Evolutionary conservation across 1,140 invertebrate genomes (phyloP).

Genomic region (Trypoxylus dichotomus): DNA sequence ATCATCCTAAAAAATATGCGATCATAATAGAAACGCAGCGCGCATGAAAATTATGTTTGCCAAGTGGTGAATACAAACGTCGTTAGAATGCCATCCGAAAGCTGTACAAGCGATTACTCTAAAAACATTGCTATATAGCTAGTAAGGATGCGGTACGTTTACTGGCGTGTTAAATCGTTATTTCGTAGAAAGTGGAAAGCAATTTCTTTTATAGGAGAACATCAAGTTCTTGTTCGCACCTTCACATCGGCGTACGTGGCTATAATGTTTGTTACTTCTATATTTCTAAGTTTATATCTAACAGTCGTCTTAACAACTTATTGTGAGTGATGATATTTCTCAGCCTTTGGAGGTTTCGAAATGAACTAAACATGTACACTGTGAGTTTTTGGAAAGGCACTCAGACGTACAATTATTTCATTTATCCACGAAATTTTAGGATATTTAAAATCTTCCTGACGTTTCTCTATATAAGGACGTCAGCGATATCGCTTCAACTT

Average conservation of each 20-base stretch:
- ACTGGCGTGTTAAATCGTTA: not conserved
- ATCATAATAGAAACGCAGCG: not conserved
- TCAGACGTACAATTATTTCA: no score
- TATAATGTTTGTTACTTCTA: not conserved
- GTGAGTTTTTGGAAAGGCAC: no score
- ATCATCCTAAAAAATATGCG: not conserved
- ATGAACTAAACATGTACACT: no score
- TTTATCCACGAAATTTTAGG: no score
- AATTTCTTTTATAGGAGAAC: slow-evolving; percentile 8
- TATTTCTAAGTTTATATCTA: not conserved
- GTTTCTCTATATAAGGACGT: no score
- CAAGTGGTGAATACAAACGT: not conserved
- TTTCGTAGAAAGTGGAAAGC: slow-evolving; percentile 10
- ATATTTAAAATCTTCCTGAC: no score
- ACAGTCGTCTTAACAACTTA: not conserved
- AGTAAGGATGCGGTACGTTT: not conserved
- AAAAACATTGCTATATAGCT: not conserved
- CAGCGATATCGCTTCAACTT: no score
- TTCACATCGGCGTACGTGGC: not conserved
- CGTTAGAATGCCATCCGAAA: slow-evolving; percentile 6
- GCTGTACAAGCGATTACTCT: not conserved
- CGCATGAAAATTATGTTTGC: not conserved
- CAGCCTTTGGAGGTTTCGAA: no score
- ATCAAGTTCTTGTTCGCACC: not conserved
- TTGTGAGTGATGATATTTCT: no score